Base-by-base conservation (phyloP, 1,140 invertebrate species). In the Scaptomyza montana region DNA sequence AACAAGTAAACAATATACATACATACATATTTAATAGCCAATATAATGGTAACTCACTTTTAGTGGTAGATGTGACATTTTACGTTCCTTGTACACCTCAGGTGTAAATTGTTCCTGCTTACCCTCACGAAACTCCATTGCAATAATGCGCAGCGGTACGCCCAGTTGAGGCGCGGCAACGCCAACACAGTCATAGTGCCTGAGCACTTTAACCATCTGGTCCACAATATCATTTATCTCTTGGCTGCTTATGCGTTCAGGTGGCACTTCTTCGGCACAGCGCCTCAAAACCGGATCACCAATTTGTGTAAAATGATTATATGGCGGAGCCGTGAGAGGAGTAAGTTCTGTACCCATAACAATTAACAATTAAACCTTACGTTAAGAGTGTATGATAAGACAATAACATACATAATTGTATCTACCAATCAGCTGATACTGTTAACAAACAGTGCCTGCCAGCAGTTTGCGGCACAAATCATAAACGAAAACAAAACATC, bases 91-190 rank as follows among this genome's bases (percentile, higher is more conserved):
- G 46, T 90, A 92, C 41, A 93, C 78, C 46, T 93, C 89, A 36
- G 89, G 54, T n/a, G 84, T 63, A 59, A 92, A 90, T 39, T 76
- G 60, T 28, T 93, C 89, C 8, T 93, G 68, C 60, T 93, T 92
- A 13, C 93, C 92, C 25, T 93, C 84, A 1, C 93, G 93, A 45
- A 94, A 92, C 86, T 94, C 93, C 84, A 96, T 93, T 0, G 93
- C 92, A 80, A 96, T 94, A 70, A 96, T 93, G 82, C 94, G 93
- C 46, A 94, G 89, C 33, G 95, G 93, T 6, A 96, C 74, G 4
- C 96, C 96, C 43, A 97, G 93, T 92, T 97, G 96, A 12, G 95
- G 95, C 0, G 96, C 96, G 41, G 95, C 93, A 72, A 96, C 90
- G 25, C 96, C 96, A 19, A 94, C 92, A 63, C 94, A 93, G 3